These are phyloP conservation scores for Hyles vespertilio DNA, from an alignment of 1,140 invertebrate species.

Conservation along the genomic window DNA sequence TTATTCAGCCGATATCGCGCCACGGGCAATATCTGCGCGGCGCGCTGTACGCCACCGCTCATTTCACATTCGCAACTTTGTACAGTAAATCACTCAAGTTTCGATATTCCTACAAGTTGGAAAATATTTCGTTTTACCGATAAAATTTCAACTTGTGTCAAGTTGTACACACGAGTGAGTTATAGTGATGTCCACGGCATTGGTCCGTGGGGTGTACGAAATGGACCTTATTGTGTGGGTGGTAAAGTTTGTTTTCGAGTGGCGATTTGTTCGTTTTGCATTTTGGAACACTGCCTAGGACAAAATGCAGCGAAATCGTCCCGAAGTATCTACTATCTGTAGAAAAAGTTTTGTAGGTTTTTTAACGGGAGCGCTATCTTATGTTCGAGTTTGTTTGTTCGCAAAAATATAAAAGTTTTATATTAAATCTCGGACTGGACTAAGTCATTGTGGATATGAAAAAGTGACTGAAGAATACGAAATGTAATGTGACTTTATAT, in stretches of 20 bases:
- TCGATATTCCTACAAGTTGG: slow-evolving; percentile 25
- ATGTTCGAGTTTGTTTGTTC: no score
- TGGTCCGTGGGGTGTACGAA: slow-evolving; percentile 14
- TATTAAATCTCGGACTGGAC: no score
- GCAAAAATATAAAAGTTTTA: no score
- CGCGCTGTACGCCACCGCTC: slow-evolving; percentile 12
- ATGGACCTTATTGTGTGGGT: neutral
- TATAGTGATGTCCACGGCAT: slow-evolving; percentile 18
- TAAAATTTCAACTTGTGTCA: slow-evolving; percentile 51
- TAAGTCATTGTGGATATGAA: no score
- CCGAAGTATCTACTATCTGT: neutral
- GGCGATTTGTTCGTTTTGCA: neutral
- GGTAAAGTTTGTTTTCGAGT: neutral
- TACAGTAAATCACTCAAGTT: slow-evolving; percentile 40
- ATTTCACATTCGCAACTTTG: slow-evolving; percentile 31
- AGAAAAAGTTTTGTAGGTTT: slow-evolving; percentile 1
- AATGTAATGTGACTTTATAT: no score
- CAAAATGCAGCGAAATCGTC: slow-evolving; percentile 8
- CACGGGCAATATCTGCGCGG: slow-evolving; percentile 3
- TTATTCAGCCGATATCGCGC: no score
- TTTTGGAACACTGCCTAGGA: neutral
- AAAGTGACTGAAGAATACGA: no score
- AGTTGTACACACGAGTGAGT: slow-evolving; percentile 35
- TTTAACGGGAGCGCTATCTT: slow-evolving; percentile 5
- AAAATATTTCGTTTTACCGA: slow-evolving; percentile 46